Evolutionary conservation across 2,797 vertebrate genomes (phyloP).

Genomic region (Podargus strigoides): DNA sequence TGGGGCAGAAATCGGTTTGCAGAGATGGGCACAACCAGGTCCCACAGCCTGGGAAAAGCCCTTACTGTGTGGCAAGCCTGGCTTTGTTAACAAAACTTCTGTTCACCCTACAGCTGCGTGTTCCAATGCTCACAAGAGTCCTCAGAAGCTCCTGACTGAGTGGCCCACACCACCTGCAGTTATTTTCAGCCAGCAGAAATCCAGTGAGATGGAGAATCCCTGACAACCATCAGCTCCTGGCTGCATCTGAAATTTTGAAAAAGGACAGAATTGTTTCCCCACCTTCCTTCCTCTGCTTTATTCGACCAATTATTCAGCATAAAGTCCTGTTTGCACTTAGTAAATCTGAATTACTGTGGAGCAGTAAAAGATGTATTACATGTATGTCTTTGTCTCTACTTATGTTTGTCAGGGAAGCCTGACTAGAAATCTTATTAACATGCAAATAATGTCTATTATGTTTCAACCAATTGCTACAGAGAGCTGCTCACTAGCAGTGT

Average conservation of each 20-base stretch:
- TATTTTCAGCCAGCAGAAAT: neutral
- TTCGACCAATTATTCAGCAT: neutral
- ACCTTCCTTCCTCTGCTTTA: neutral
- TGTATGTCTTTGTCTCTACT: neutral
- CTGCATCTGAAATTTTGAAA: neutral
- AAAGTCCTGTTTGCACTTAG: neutral
- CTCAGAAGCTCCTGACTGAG: neutral
- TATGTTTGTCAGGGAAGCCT: neutral
- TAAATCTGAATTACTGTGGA: neutral
- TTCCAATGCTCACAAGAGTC: neutral
- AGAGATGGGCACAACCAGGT: neutral
- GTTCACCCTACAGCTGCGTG: neutral
- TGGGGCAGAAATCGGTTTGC: neutral
- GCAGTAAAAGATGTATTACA: neutral
- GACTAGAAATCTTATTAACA: neutral
- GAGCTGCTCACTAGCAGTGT: neutral
- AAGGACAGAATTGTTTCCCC: neutral
- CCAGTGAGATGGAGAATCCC: neutral
- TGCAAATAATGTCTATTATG: constrained; percentile 27
- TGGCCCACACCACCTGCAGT: neutral
- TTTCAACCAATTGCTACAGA: neutral
- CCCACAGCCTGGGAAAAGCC: neutral
- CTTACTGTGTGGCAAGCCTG: neutral
- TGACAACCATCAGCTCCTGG: neutral
- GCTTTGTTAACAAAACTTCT: neutral